Base-by-base conservation (phyloP, 2,888 invertebrate species). In the Ecdyonurus torrentis region DNA sequence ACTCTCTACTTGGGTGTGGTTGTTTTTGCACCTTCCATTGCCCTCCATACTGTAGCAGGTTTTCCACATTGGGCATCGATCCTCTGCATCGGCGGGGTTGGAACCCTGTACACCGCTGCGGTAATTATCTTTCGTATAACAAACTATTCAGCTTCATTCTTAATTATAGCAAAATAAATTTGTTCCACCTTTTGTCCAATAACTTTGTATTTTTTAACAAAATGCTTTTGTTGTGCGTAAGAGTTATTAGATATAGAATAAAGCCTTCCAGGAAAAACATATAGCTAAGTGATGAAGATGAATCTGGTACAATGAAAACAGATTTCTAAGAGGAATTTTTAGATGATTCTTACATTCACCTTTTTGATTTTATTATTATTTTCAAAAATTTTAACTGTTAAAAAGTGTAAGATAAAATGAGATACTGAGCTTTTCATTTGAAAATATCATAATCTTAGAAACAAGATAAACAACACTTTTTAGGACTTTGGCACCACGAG, bases 1-100 rank as follows among this genome's bases (percentile, higher is more conserved):
- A 65, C 69, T 2, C 66, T 70, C 23, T 71, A 70, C 65, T 68
- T 70, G 67, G 71, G 71, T 23, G 69, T 71, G 20, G 70, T 69
- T 2, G 63, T 71, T 2, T 71, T 68, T 62, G 71, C 70, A 23
- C 69, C 69, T 18, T 66, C 69, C 10, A 63, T 69, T 3, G 69
- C 69, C 10, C 63, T 69, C 19, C 63, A 63, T 25, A 64, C 69
- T 53, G 67, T 67, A 25, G 64, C 65, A 19, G 63, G 59, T n/a
- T 59, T 68, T 23, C 64, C 67, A 2, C 62, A 64, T 10, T 66
- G 63, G 64, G 63, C 60, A 1, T 66, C 67, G 18, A 65, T 68
- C 53, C 10, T 66, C 23, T 55, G 65, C 25, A 59, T 67, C 53
- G 68, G 68, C 22, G 61, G 53, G 50, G 59, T 66, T 23, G 67